A percentile compares a stretch with the other conserved stretches of the same genome.
Conservation (phyloP, 1,140 invertebrate species). For the Spodoptera litura region DNA sequence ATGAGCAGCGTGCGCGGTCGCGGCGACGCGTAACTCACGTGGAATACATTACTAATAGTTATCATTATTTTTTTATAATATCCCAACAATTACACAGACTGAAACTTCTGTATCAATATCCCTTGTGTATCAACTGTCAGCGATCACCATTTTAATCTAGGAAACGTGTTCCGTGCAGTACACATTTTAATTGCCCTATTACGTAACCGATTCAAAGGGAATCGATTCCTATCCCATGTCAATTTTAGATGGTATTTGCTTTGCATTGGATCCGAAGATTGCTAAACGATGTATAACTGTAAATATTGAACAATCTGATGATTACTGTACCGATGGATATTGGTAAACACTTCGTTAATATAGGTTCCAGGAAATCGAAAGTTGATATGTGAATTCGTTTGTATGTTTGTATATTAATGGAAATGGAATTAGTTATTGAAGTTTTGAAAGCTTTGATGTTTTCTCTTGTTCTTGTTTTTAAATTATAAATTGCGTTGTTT, state of each 20-base stretch:
- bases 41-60: no score
- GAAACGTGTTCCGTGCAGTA: conserved; percentile 26
- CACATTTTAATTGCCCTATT: conserved; percentile 45
- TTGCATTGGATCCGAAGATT: conserved; percentile 1
- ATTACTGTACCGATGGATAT: conserved; percentile 4
- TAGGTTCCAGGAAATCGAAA: neutral
- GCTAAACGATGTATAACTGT: conserved; percentile 4
- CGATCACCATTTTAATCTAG: conserved; percentile 52
- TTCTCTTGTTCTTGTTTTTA: neutral
- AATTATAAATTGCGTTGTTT: no score
- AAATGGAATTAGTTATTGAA: neutral
- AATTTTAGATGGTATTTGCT: conserved; percentile 8
- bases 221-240: conserved; percentile 20
- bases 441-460: neutral
- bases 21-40: no score
- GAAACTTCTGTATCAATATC: neutral
- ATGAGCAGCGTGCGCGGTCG: no score
- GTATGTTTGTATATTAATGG: neutral
- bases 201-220: conserved; percentile 25
- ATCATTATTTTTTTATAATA: no score
- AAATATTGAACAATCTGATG: conserved; percentile 26
- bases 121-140: conserved; percentile 37
- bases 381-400: neutral
- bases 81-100: neutral
- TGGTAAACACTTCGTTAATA: conserved; percentile 3